phyloP scores from a whole-genome alignment of 2,797 vertebrate genomes.

The Pipistrellus nathusii region DNA sequence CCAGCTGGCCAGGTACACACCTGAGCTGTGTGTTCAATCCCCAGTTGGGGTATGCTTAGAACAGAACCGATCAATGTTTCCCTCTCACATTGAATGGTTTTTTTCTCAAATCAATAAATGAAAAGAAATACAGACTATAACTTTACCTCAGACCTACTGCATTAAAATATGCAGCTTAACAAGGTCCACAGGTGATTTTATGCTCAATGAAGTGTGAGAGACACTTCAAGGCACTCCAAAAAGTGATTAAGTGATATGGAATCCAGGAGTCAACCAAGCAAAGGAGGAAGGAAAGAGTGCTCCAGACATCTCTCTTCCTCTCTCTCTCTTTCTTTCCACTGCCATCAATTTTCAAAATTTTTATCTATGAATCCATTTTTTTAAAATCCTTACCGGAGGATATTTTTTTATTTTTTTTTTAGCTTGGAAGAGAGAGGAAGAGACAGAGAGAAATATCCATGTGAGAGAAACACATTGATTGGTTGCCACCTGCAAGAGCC shows the following conservation, averaged over 20 bases:
- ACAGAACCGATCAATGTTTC: background rate
- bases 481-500: too few species aligned
- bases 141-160: constrained; percentile 25
- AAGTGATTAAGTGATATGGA: background rate
- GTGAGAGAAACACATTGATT: too few species aligned
- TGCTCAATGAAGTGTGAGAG: constrained; percentile 8
- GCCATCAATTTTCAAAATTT: background rate
- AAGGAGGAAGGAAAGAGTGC: background rate
- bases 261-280: background rate
- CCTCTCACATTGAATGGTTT: background rate
- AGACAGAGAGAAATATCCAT: too few species aligned
- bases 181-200: constrained; percentile 45
- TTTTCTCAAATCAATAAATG: background rate
- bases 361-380: background rate
- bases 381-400: too few species aligned
- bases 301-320: background rate
- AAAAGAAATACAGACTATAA: background rate
- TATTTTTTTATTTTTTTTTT: too few species aligned
- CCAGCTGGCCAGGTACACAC: background rate
- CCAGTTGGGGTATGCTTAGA: background rate
- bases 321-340: background rate
- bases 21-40: background rate
- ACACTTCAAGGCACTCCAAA: background rate
- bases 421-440: too few species aligned
- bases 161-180: constrained; percentile 53